Conservation (phyloP, 2,888 invertebrate species). For the Limnephilus auricula region DNA sequence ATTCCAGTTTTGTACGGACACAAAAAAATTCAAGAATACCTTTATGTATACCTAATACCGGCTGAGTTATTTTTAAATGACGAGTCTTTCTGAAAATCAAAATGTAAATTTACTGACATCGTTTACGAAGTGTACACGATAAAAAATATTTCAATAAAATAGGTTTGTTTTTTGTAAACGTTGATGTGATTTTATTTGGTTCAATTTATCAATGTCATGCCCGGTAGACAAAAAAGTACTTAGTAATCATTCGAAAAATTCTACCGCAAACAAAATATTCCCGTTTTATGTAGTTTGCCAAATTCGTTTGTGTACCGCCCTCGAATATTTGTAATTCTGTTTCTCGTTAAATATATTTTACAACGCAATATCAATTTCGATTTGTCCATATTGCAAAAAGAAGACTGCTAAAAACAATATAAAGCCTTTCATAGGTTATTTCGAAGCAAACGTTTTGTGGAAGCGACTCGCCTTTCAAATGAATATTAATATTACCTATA, state of each 20-base stretch:
- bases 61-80: no score
- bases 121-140: no score
- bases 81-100: no score
- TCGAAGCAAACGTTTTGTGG: not conserved
- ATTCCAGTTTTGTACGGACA: no score
- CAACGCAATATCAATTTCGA: constrained; percentile 14
- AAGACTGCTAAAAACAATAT: not conserved
- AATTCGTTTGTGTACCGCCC: not conserved
- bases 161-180: not conserved
- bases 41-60: no score
- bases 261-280: not conserved
- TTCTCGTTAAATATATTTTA: constrained; percentile 17
- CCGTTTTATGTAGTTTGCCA: not conserved
- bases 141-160: not conserved
- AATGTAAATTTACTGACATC: no score
- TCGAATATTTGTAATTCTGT: not conserved
- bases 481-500: not conserved
- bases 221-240: not conserved
- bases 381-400: not conserved
- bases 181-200: not conserved
- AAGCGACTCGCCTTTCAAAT: not conserved
- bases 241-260: not conserved
- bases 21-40: no score
- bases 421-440: not conserved
- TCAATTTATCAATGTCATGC: not conserved